Evolutionary conservation across 2,888 invertebrate species (phyloP).

Genomic region (Yponomeuta cagnagella): DNA sequence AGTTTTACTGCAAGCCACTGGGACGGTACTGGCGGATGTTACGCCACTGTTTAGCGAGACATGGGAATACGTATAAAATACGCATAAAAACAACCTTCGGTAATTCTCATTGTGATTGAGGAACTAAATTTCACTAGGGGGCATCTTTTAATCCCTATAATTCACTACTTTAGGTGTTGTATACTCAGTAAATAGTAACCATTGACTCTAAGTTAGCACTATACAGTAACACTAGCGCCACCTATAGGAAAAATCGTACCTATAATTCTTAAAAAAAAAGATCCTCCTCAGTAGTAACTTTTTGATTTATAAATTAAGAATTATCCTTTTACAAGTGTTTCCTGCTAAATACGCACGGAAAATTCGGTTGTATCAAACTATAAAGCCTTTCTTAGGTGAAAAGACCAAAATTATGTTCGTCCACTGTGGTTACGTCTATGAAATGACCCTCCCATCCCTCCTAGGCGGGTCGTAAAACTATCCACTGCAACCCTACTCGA

Average conservation of each 20-base stretch:
- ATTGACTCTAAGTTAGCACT: too few species aligned
- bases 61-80: neutral
- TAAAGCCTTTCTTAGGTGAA: neutral
- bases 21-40: neutral
- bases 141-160: too few species aligned
- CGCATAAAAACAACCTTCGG: neutral
- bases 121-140: too few species aligned
- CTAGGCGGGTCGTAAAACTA: neutral
- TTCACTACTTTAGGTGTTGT: too few species aligned
- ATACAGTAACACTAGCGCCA: too few species aligned
- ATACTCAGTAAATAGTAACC: too few species aligned
- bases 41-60: neutral
- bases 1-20: constrained; percentile 9
- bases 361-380: neutral
- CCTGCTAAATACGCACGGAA: neutral
- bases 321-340: neutral
- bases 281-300: too few species aligned
- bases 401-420: neutral
- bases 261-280: too few species aligned
- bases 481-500: neutral
- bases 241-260: too few species aligned
- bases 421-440: neutral
- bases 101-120: too few species aligned
- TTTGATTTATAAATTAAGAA: too few species aligned
- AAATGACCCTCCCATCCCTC: neutral